Evolutionary conservation across 2,113 vertebrate genomes (phyloP).

Genomic region (Cheilinus undulatus): DNA sequence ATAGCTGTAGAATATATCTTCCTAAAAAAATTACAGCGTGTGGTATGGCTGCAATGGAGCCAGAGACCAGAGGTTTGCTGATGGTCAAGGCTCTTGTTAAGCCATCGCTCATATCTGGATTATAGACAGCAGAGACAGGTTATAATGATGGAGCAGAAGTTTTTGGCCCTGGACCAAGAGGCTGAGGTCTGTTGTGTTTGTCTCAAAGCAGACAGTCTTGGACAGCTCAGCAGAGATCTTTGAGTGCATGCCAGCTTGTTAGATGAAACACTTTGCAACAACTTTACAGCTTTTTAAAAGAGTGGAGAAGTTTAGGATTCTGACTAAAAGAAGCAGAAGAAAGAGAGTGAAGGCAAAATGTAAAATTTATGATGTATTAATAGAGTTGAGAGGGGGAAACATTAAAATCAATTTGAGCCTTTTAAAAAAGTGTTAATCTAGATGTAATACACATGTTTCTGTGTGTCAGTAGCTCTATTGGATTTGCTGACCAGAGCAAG

Average conservation of each 20-base stretch:
- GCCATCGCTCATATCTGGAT: slow-evolving; percentile 62
- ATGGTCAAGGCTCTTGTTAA: slow-evolving; percentile 27
- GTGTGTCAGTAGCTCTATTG: slow-evolving; percentile 52
- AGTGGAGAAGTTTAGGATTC: slow-evolving; percentile 23
- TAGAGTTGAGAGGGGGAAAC: neutral
- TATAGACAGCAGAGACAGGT: slow-evolving; percentile 52
- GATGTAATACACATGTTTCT: slow-evolving; percentile 47
- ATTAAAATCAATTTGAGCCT: neutral
- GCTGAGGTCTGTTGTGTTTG: slow-evolving; percentile 57
- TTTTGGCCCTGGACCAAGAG: slow-evolving; percentile 43
- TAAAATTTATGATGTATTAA: neutral
- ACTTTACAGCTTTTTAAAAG: slow-evolving; percentile 47
- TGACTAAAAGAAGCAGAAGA: slow-evolving; percentile 13
- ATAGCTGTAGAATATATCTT: slow-evolving; percentile 67
- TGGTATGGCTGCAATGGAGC: slow-evolving; percentile 37
- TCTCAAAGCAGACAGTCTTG: slow-evolving; percentile 44
- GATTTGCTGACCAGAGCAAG: slow-evolving; percentile 55
- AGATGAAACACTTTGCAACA: slow-evolving; percentile 33
- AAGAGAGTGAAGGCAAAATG: neutral
- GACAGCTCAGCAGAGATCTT: slow-evolving; percentile 39
- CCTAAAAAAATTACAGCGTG: slow-evolving; percentile 44
- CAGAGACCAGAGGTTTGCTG: slow-evolving; percentile 43
- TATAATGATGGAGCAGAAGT: slow-evolving; percentile 58
- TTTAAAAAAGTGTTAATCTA: neutral
- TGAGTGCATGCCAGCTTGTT: slow-evolving; percentile 48